A percentile compares a stretch with the other conserved stretches of the same genome.
Evolutionary conservation across 2,113 vertebrate genomes (phyloP).

Genomic region (Siniperca chuatsi): DNA sequence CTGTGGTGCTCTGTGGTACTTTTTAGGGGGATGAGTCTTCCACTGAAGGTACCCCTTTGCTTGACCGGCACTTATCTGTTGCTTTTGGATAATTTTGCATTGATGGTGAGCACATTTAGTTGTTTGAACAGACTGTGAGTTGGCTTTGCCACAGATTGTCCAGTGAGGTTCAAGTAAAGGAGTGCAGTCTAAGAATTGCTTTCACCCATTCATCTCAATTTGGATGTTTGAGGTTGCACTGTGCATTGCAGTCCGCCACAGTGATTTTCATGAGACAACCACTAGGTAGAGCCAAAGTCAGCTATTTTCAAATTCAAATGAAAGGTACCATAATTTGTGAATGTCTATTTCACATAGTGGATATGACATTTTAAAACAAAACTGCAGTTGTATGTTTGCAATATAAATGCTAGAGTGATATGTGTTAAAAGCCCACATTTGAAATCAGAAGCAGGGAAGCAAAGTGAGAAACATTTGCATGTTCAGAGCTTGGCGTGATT

Average conservation of each 20-base stretch:
- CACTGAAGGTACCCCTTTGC: too few species aligned
- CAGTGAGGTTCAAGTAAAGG: not conserved
- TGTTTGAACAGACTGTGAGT: not conserved
- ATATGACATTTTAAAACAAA: not conserved
- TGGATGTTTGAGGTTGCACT: not conserved
- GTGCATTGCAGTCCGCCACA: not conserved
- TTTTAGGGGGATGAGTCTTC: too few species aligned
- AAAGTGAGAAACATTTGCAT: not conserved
- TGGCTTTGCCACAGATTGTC: not conserved
- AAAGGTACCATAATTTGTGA: not conserved
- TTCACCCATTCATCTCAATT: not conserved
- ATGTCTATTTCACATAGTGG: not conserved
- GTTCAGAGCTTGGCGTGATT: not conserved
- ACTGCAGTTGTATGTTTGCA: not conserved
- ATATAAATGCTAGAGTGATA: too few species aligned
- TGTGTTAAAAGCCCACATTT: not conserved
- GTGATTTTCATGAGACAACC: not conserved
- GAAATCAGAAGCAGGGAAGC: too few species aligned
- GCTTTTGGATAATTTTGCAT: not conserved
- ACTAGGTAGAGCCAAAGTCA: constrained; percentile 2
- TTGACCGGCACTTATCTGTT: not conserved
- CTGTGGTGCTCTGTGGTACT: too few species aligned
- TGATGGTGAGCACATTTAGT: not conserved
- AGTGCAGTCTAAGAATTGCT: not conserved
- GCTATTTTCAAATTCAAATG: not conserved